phyloP scores from a whole-genome alignment of 2,888 invertebrate species.

The Lasioglossum oenotherae region DNA sequence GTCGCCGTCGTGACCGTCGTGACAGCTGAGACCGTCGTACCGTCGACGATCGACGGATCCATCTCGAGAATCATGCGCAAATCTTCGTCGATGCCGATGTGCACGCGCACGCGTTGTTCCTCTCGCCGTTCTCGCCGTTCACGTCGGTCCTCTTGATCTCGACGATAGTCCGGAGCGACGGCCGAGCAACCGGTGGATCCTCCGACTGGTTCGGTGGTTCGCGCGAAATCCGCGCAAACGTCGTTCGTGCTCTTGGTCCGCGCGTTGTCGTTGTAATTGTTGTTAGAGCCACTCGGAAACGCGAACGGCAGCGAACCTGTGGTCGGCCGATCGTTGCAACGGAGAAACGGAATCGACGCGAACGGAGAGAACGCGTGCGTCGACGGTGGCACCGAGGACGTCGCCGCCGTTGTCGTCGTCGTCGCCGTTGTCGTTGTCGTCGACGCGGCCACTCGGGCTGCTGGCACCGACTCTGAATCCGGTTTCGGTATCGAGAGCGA shows the following conservation, averaged over 20 bases:
- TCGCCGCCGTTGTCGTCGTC: conserved; percentile 27
- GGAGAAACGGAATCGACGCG: conserved; percentile 3
- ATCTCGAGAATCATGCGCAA: conserved; percentile 87
- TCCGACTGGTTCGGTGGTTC: background rate
- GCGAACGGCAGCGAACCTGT: conserved; percentile 26
- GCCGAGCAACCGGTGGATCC: background rate
- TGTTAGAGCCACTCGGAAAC: background rate
- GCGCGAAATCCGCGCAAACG: background rate
- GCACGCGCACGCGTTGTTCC: conserved; percentile 84
- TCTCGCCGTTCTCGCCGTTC: background rate
- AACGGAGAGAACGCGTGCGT: background rate
- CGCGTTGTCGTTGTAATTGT: background rate
- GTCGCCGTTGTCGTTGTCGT: conserved; percentile 38
- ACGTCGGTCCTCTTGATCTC: background rate
- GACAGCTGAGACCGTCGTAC: conserved; percentile 50
- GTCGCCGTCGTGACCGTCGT: background rate
- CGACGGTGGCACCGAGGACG: conserved; percentile 36
- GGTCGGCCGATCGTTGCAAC: conserved; percentile 23
- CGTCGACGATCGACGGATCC: conserved; percentile 87
- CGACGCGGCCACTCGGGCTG: conserved; percentile 1
- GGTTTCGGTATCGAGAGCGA: background rate
- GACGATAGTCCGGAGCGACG: background rate
- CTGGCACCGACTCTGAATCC: background rate
- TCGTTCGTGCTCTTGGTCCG: background rate
- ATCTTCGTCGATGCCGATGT: conserved; percentile 87